Conservation (phyloP, 2,888 invertebrate species). For the Desoria tigrina region DNA sequence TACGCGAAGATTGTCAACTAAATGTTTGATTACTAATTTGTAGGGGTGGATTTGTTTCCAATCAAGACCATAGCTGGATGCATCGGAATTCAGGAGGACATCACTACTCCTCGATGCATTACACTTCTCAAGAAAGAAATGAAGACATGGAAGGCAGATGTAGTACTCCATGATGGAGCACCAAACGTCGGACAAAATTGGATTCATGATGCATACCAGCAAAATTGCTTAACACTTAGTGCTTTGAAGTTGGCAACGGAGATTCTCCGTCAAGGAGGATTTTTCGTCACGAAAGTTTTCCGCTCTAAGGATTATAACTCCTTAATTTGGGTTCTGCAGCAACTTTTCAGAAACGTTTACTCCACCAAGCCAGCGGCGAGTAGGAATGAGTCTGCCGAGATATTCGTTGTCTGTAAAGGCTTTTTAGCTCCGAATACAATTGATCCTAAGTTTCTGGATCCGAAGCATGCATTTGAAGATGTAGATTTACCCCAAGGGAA, state of each 20-base stretch:
- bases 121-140: constrained; percentile 78
- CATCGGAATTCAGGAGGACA: constrained; percentile 87
- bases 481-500: constrained; percentile 46
- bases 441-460: constrained; percentile 87
- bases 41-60: constrained; percentile 90
- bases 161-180: constrained; percentile 95
- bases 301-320: constrained; percentile 97
- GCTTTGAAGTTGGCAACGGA: constrained; percentile 89
- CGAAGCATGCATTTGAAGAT: constrained; percentile 94
- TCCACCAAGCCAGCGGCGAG: constrained; percentile 99
- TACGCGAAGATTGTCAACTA: no score
- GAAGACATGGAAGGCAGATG: constrained; percentile 95
- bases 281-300: constrained; percentile 98
- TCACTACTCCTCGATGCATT: constrained; percentile 92
- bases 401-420: constrained; percentile 95
- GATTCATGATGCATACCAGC: constrained; percentile 95
- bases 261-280: constrained; percentile 86
- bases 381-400: constrained; percentile 97
- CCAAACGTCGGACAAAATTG: constrained; percentile 93
- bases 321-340: constrained; percentile 90
- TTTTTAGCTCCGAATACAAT: constrained; percentile 90
- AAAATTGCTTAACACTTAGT: constrained; percentile 85
- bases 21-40: not conserved
- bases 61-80: constrained; percentile 89
- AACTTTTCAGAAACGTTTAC: constrained; percentile 93